A percentile compares a stretch with the other conserved stretches of the same genome.
phyloP scores from a whole-genome alignment of 2,797 vertebrate genomes.

The Darevskia mixta region DNA sequence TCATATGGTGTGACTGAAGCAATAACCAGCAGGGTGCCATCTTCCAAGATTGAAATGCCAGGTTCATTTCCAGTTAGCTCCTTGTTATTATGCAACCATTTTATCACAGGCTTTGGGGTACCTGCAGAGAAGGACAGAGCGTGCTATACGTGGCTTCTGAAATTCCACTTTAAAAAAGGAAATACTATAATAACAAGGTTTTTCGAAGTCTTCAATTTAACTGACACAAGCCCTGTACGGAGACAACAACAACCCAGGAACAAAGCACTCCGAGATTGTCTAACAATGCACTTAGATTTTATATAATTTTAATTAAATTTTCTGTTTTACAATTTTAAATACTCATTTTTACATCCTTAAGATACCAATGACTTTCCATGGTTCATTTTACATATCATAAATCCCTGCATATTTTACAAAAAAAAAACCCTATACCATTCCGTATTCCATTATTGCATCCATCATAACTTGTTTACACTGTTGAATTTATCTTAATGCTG shows the following conservation, averaged over 20 bases:
- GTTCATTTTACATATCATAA: too few species aligned
- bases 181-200: background rate
- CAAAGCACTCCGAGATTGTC: background rate
- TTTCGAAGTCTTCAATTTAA: background rate
- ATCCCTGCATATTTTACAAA: too few species aligned
- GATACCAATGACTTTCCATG: too few species aligned
- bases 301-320: too few species aligned
- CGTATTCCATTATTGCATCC: too few species aligned
- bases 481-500: too few species aligned
- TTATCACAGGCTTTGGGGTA: conserved; percentile 91
- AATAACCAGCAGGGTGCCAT: conserved; percentile 88
- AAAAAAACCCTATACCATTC: too few species aligned
- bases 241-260: background rate
- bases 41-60: conserved; percentile 89
- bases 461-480: too few species aligned
- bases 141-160: accelerated
- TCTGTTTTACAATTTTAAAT: too few species aligned
- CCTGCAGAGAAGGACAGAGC: conserved; percentile 77
- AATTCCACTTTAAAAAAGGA: background rate
- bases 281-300: background rate
- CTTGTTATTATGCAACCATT: conserved; percentile 91
- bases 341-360: too few species aligned
- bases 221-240: background rate
- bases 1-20: conserved; percentile 87
- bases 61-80: conserved; percentile 89